Conservation (phyloP, 2,888 invertebrate species). For the Rosalia funebris region DNA sequence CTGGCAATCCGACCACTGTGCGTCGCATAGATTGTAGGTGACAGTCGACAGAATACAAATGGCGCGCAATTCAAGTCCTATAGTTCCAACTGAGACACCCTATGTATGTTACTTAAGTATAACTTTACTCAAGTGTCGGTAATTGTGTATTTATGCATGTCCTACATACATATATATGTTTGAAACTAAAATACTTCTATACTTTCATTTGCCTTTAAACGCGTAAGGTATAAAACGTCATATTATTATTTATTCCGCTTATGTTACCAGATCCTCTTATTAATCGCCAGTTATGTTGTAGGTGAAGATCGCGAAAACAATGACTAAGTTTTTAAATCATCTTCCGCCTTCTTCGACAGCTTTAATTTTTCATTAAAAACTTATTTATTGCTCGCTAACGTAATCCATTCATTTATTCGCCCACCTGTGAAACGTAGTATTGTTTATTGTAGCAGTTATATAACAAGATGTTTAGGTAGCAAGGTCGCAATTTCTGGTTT, state of each 20-base stretch:
- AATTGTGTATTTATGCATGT: no score
- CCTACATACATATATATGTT: no score
- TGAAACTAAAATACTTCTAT: no score
- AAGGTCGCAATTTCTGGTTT: no score
- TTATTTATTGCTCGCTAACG: not conserved
- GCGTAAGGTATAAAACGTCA: not conserved
- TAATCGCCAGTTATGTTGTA: slow-evolving; percentile 9
- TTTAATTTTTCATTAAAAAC: slow-evolving; percentile 11
- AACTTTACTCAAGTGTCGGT: no score
- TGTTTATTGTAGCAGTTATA: not conserved
- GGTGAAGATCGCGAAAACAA: slow-evolving; percentile 19
- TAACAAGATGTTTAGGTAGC: slow-evolving; percentile 7
- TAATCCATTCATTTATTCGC: slow-evolving; percentile 12
- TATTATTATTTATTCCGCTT: not conserved
- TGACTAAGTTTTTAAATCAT: slow-evolving; percentile 25
- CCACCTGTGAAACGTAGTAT: slow-evolving; percentile 12
- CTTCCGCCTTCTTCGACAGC: slow-evolving; percentile 11
- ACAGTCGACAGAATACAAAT: no score
- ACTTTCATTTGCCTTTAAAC: no score
- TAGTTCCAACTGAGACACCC: no score
- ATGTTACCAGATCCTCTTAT: slow-evolving; percentile 2
- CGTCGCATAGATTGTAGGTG: no score
- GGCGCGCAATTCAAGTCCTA: no score
- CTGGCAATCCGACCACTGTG: no score
- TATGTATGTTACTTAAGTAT: no score